phyloP scores from a whole-genome alignment of 2,888 invertebrate species.

The Heliconius erato region DNA sequence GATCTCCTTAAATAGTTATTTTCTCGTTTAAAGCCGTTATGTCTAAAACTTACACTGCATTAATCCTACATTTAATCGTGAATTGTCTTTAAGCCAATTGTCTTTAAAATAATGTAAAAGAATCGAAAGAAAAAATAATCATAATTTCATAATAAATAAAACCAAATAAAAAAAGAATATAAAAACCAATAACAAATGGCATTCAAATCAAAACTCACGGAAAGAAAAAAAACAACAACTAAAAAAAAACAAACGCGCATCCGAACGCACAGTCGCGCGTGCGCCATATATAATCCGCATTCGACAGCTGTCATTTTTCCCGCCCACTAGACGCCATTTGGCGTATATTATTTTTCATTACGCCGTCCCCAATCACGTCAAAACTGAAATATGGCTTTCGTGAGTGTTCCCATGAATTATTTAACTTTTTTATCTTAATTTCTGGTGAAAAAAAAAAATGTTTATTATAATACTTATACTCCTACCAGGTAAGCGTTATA shows the following conservation, averaged over 20 bases:
- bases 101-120: too few relatives aligned
- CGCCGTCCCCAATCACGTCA: conserved; percentile 58
- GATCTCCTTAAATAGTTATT: too few relatives aligned
- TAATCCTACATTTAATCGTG: too few relatives aligned
- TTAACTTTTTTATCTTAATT: conserved; percentile 26
- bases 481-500: neutral
- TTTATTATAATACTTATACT: neutral
- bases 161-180: neutral
- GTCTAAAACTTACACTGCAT: too few relatives aligned
- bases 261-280: conserved; percentile 23
- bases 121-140: too few relatives aligned
- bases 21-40: too few relatives aligned
- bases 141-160: neutral
- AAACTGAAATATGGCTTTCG: conserved; percentile 54
- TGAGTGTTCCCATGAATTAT: conserved; percentile 48
- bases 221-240: neutral
- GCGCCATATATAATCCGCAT: conserved; percentile 68
- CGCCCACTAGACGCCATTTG: conserved; percentile 64
- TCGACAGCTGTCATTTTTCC: conserved; percentile 76
- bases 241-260: conserved; percentile 19
- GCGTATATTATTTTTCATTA: conserved; percentile 67
- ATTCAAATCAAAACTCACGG: neutral
- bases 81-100: too few relatives aligned
- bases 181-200: neutral
- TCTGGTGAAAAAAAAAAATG: neutral